Percentiles rank a stretch among this genome's conserved stretches.
phyloP scores from a whole-genome alignment of 2,797 vertebrate genomes.

The Cynopterus sphinx region DNA sequence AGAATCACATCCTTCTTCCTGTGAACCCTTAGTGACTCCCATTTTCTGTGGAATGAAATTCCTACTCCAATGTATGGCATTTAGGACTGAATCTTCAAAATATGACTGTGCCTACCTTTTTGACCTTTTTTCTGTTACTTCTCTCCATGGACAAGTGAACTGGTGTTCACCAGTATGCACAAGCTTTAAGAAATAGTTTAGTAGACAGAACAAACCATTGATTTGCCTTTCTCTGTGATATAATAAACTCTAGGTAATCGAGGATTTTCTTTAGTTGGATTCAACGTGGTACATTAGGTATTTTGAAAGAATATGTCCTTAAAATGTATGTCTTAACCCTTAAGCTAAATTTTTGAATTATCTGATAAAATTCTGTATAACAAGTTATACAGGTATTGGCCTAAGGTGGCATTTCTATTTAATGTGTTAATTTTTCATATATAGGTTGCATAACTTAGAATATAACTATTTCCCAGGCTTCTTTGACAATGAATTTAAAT shows the following conservation, averaged over 20 bases:
- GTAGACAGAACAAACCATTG: background rate
- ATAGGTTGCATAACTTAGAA: background rate
- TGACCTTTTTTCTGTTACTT: background rate
- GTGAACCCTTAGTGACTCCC: background rate
- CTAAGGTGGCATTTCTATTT: constrained; percentile 3
- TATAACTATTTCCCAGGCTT: background rate
- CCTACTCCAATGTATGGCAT: background rate
- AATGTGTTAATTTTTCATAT: background rate
- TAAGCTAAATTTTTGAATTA: constrained; percentile 23
- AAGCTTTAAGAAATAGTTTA: background rate
- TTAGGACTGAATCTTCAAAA: background rate
- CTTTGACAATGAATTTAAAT: background rate
- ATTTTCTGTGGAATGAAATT: background rate
- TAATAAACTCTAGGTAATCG: background rate
- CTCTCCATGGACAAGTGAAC: background rate
- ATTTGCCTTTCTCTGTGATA: background rate
- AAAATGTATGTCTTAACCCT: background rate
- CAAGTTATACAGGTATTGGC: background rate
- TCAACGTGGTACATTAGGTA: background rate
- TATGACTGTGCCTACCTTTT: background rate
- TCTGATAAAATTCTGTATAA: background rate
- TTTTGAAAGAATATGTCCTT: background rate
- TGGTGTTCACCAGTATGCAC: background rate
- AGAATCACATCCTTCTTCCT: background rate
- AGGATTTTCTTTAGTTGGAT: background rate